Percentiles rank a stretch among this genome's conserved stretches.
phyloP scores from a whole-genome alignment of 2,888 invertebrate genomes.

The Poecilobothrus nobilitatus region DNA sequence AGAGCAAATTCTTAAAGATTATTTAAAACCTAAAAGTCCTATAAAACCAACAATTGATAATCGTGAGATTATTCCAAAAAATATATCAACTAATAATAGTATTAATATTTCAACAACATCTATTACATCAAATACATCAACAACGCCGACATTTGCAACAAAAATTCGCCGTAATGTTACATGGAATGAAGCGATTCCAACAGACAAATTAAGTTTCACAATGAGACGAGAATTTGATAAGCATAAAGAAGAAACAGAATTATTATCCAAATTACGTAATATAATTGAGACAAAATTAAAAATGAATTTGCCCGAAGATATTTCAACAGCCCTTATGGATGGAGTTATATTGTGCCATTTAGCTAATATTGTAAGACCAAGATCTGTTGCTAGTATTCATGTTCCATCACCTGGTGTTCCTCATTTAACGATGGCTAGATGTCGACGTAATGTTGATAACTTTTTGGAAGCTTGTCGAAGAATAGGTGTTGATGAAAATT shows the following conservation, averaged over 20 bases:
- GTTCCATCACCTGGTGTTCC: constrained; percentile 91
- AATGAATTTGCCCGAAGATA: constrained; percentile 77
- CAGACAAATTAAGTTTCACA: constrained; percentile 78
- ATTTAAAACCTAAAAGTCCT: constrained; percentile 46
- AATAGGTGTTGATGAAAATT: constrained; percentile 90
- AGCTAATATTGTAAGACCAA: constrained; percentile 84
- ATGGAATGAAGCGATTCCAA: constrained; percentile 63
- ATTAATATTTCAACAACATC: constrained; percentile 29
- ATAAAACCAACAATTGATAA: constrained; percentile 26
- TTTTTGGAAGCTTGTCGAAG: constrained; percentile 89
- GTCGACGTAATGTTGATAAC: constrained; percentile 90
- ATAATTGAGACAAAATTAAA: constrained; percentile 83
- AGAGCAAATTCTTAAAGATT: constrained; percentile 39
- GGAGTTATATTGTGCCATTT: constrained; percentile 92
- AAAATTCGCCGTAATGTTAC: constrained; percentile 46
- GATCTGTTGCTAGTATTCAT: constrained; percentile 88
- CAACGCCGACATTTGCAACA: constrained; percentile 28
- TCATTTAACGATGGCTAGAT: constrained; percentile 89
- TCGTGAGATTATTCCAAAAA: constrained; percentile 23
- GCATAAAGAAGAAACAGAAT: constrained; percentile 78
- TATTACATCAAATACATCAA: constrained; percentile 40
- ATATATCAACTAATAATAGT: constrained; percentile 30
- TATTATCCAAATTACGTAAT: constrained; percentile 72
- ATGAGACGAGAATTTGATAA: constrained; percentile 88
- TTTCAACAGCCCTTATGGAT: constrained; percentile 77